These are phyloP conservation scores for Epirrita christyi DNA, from an alignment of 2,888 invertebrate species.

Conservation along the genomic window DNA sequence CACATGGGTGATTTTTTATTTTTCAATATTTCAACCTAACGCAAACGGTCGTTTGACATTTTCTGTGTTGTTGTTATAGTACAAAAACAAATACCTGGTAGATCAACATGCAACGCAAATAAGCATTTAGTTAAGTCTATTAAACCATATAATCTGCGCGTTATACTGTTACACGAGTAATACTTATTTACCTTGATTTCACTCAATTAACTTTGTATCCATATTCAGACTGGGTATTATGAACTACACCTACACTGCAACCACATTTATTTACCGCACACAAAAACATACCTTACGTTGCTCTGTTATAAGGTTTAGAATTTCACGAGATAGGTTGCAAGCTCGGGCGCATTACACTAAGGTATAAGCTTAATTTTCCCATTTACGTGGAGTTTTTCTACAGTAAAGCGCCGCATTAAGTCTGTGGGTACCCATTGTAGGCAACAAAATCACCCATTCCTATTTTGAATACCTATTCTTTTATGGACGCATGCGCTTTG, in stretches of 20 bases:
- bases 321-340: constrained; percentile 38
- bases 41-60: neutral
- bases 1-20: constrained; percentile 30
- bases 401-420: constrained; percentile 52
- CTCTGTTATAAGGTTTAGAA: constrained; percentile 18
- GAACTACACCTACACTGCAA: constrained; percentile 28
- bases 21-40: constrained; percentile 26
- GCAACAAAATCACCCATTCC: constrained; percentile 62
- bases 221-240: constrained; percentile 19
- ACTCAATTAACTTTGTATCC: constrained; percentile 19
- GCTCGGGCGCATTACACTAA: constrained; percentile 40
- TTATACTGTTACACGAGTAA: constrained; percentile 3
- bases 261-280: constrained; percentile 16
- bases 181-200: constrained; percentile 19
- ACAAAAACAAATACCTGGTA: too few relatives aligned
- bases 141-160: constrained; percentile 3
- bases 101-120: too few relatives aligned
- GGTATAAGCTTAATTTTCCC: constrained; percentile 57
- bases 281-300: constrained; percentile 10
- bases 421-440: constrained; percentile 55
- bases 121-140: neutral
- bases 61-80: neutral
- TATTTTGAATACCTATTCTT: constrained; percentile 53
- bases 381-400: constrained; percentile 54
- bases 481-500: constrained; percentile 49